Conservation (phyloP, 2,888 invertebrate species). For the Eubasilissa splendida region DNA sequence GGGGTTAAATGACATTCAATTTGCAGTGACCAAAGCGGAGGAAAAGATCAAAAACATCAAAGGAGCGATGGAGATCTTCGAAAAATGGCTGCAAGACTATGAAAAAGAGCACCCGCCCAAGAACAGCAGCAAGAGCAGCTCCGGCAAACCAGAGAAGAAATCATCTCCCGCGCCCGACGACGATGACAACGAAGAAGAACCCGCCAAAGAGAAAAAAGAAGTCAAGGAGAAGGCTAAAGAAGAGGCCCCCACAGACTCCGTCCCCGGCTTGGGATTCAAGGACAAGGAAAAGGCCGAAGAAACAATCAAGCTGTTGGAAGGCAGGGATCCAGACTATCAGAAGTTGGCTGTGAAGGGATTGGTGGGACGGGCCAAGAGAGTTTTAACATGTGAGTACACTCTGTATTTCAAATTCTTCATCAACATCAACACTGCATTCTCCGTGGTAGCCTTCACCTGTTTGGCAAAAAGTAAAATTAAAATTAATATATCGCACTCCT, state of each 20-base stretch:
- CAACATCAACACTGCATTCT: too few species aligned
- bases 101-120: conserved; percentile 61
- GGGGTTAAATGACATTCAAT: not conserved
- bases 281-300: conserved; percentile 82
- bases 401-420: not conserved
- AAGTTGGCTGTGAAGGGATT: conserved; percentile 81
- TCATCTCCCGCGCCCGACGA: conserved; percentile 69
- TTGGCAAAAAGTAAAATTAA: too few species aligned
- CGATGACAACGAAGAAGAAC: conserved; percentile 64
- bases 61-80: conserved; percentile 79
- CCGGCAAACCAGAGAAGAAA: conserved; percentile 63
- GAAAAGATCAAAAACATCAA: conserved; percentile 80
- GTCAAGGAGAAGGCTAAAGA: conserved; percentile 65
- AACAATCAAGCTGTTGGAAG: conserved; percentile 78
- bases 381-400: conserved; percentile 74
- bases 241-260: conserved; percentile 71
- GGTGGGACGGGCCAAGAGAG: conserved; percentile 80
- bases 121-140: conserved; percentile 60
- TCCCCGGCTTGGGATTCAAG: conserved; percentile 84
- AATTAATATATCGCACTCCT: too few species aligned
- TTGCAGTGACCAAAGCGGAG: conserved; percentile 79
- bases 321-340: conserved; percentile 85
- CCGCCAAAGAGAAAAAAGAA: conserved; percentile 66
- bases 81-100: conserved; percentile 76
- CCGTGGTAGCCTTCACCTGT: too few species aligned